Evolutionary conservation across 1,140 invertebrate species (phyloP), one percentile per base, ranked within the genome.

Genomic region (Halesus radiatus): DNA sequence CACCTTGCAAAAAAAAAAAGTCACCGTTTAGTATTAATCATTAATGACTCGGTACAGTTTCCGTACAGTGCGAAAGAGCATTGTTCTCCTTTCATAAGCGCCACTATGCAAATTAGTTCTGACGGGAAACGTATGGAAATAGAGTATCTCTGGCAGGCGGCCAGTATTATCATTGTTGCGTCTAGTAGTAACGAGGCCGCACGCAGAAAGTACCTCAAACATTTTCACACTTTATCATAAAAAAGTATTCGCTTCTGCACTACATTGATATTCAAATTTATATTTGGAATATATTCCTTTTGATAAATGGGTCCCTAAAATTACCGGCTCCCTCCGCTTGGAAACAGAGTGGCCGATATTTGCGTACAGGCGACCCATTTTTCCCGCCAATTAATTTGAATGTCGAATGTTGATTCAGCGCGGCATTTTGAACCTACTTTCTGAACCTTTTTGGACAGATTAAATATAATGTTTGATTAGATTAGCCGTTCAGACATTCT

Each of bases 341-440:
- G 3, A 13, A 20, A 60, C n/a, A 5, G 56, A 5, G 56, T 60
- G 56, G 23, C 56, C 56, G 56, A 60, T 60, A 60, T 60, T 45
- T 60, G 20, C 23, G 18, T 60, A 23, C 56, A 13, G 23, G 20
- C 56, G 56, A 60, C 56, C 56, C 23, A 60, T 60, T 60, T 60
- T 60, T 60, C 56, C 15, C 56, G 56, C 56, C 56, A 60, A 60
- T 60, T 60, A 60, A 60, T 60, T 60, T 60, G 56, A 60, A 60
- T 60, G 56, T 60, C 56, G 56, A 60, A 60, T 60, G 23, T 60
- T 23, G 56, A 60, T 60, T 60, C 56, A 60, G 56, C 16, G 13
- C 56, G 23, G 8, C 37, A 45, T 45, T 45, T 13, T 13, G 8
- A 45, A 8, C 37, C 10, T 45, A 13, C 37, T 45, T 45, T 45